Conservation (phyloP, 2,797 vertebrate genomes). For the Chaetophractus vellerosus region DNA sequence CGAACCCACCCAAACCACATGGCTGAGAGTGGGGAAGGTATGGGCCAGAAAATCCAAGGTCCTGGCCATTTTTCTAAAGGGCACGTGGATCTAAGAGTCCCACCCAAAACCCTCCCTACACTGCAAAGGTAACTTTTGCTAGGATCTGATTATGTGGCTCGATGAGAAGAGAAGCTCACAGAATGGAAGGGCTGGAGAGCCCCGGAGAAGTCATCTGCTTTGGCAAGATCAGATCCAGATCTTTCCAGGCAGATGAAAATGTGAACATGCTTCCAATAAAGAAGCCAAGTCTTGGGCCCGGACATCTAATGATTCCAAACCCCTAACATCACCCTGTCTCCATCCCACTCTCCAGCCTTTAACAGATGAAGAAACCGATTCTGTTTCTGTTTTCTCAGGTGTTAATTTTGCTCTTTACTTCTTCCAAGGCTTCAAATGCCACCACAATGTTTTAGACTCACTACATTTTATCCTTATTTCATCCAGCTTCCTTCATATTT, state of each 20-base stretch:
- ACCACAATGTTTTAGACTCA: conserved; percentile 35
- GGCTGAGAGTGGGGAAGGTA: background rate
- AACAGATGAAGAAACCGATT: background rate
- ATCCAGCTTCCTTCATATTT: conserved; percentile 26
- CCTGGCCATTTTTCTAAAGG: background rate
- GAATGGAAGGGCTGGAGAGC: background rate
- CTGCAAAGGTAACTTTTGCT: conserved; percentile 20
- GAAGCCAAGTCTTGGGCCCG: background rate
- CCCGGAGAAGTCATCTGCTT: background rate
- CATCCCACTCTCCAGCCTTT: background rate
- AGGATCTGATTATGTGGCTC: background rate
- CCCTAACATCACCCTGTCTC: background rate
- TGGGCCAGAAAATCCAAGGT: background rate
- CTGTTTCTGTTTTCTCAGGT: background rate
- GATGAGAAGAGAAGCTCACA: background rate
- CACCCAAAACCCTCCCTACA: background rate
- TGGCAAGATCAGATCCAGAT: conserved; percentile 26
- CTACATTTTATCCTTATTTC: conserved; percentile 4
- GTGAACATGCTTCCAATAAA: conserved; percentile 20
- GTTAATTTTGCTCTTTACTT: background rate
- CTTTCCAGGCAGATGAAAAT: conserved; percentile 45
- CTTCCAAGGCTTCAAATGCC: background rate
- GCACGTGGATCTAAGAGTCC: background rate
- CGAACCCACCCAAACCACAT: background rate
- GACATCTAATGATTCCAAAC: background rate